Conservation (phyloP, 1,140 invertebrate species). For the Drosophila grimshawi region DNA sequence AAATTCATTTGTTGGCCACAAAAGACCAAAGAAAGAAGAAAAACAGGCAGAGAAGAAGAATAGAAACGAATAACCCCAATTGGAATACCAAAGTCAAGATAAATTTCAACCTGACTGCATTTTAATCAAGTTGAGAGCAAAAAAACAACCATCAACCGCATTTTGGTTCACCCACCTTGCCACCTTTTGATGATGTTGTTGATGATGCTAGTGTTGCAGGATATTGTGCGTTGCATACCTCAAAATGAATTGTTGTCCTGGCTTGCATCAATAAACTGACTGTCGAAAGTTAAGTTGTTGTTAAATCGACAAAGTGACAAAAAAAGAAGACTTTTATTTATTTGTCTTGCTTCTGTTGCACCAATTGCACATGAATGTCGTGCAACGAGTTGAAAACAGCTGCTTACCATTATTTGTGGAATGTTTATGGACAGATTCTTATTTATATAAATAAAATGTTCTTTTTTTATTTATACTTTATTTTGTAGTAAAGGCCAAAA, state of each 20-base stretch:
- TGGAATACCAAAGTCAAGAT: constrained; percentile 41
- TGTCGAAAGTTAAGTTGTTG: constrained; percentile 49
- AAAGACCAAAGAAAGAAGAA: background rate
- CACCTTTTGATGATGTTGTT: constrained; percentile 15
- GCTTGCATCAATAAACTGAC: constrained; percentile 30
- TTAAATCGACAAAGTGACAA: constrained; percentile 65
- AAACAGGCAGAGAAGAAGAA: constrained; percentile 15
- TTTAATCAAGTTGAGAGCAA: constrained; percentile 75
- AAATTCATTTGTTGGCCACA: constrained; percentile 65
- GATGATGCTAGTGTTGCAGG: background rate
- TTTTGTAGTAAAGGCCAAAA: too few relatives aligned
- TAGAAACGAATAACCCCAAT: constrained; percentile 29
- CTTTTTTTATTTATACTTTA: too few relatives aligned
- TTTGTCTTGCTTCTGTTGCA: background rate
- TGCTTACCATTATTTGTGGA: background rate
- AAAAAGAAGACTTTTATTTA: background rate
- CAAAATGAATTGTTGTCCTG: constrained; percentile 33
- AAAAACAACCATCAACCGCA: constrained; percentile 43
- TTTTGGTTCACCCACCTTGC: constrained; percentile 7
- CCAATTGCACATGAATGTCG: background rate
- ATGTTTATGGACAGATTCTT: too few relatives aligned
- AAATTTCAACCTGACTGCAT: constrained; percentile 79
- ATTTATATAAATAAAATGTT: too few relatives aligned
- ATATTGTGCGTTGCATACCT: background rate
- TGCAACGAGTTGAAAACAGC: constrained; percentile 14